Conservation (phyloP, 1,140 invertebrate genomes). For the Cylas formicarius region DNA sequence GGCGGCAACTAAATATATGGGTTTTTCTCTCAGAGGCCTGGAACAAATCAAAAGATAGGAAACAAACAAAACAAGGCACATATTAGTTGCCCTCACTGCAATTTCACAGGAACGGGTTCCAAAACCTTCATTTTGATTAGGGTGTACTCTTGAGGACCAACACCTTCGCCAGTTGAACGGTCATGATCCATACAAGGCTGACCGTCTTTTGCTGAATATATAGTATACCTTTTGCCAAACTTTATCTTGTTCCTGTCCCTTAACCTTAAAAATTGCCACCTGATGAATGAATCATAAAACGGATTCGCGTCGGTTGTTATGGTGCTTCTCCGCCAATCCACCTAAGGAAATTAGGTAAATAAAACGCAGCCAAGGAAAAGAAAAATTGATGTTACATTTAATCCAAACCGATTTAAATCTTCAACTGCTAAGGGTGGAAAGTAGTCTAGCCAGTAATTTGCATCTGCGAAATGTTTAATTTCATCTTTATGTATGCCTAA, state of each 20-base stretch:
- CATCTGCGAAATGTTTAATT: slow-evolving; percentile 88
- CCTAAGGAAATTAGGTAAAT: slow-evolving; percentile 44
- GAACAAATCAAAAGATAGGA: too few species aligned
- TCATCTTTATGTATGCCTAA: slow-evolving; percentile 85
- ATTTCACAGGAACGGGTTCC: slow-evolving; percentile 63
- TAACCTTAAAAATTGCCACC: slow-evolving; percentile 93
- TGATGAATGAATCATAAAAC: slow-evolving; percentile 96
- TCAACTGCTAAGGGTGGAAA: slow-evolving; percentile 86
- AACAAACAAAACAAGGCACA: too few species aligned
- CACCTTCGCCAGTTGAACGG: slow-evolving; percentile 89
- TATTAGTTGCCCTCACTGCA: slow-evolving; percentile 49
- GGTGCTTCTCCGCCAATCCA: slow-evolving; percentile 95
- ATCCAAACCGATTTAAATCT: slow-evolving; percentile 83
- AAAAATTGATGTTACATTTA: slow-evolving; percentile 61
- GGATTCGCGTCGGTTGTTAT: slow-evolving; percentile 98
- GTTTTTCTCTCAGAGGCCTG: slow-evolving; percentile 49
- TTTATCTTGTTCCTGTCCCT: slow-evolving; percentile 83
- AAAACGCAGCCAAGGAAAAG: background rate
- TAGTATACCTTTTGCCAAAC: slow-evolving; percentile 96
- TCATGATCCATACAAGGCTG: slow-evolving; percentile 99
- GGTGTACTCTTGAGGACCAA: slow-evolving; percentile 97
- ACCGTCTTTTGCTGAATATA: slow-evolving; percentile 92
- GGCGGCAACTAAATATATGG: slow-evolving; percentile 88
- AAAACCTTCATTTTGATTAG: slow-evolving; percentile 89
- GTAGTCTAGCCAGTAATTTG: slow-evolving; percentile 88